Percentiles rank a stretch among this genome's conserved stretches.
Evolutionary conservation across 2,888 invertebrate species (phyloP).

Genomic region (Microplitis manilae): DNA sequence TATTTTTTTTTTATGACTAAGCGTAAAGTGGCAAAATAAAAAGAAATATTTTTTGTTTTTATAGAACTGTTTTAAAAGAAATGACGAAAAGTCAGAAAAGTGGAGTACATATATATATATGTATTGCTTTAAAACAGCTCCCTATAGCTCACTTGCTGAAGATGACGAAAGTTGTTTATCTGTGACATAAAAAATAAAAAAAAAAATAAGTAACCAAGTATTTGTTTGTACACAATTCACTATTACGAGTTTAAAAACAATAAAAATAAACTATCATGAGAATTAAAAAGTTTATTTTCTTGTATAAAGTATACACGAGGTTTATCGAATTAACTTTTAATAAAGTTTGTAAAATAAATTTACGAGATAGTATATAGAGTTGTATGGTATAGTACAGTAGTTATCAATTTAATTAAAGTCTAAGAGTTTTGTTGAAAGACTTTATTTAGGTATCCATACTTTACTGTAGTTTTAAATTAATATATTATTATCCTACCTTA

Average conservation of each 20-base stretch:
- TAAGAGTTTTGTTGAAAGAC: not conserved
- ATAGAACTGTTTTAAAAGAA: constrained; percentile 8
- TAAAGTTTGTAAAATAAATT: not conserved
- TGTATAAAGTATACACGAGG: constrained; percentile 14
- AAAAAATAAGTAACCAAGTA: constrained; percentile 24
- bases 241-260: not conserved
- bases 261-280: constrained; percentile 25
- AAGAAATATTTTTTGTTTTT: constrained; percentile 22
- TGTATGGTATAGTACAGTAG: not conserved
- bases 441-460: not conserved
- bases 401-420: not conserved
- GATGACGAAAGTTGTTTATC: constrained; percentile 15
- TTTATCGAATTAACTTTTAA: constrained; percentile 14
- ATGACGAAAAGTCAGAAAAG: constrained; percentile 36
- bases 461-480: not conserved
- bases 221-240: constrained; percentile 10
- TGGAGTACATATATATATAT: constrained; percentile 32
- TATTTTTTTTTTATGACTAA: constrained; percentile 8
- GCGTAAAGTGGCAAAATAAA: constrained; percentile 11
- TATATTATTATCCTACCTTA: no score
- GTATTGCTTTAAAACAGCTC: constrained; percentile 44
- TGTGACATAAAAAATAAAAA: constrained; percentile 21
- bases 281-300: constrained; percentile 18
- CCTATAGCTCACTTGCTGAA: constrained; percentile 36
- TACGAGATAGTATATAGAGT: not conserved